Evolutionary conservation across 2,888 invertebrate genomes (phyloP).

Genomic region (Eristalis arbustorum): DNA sequence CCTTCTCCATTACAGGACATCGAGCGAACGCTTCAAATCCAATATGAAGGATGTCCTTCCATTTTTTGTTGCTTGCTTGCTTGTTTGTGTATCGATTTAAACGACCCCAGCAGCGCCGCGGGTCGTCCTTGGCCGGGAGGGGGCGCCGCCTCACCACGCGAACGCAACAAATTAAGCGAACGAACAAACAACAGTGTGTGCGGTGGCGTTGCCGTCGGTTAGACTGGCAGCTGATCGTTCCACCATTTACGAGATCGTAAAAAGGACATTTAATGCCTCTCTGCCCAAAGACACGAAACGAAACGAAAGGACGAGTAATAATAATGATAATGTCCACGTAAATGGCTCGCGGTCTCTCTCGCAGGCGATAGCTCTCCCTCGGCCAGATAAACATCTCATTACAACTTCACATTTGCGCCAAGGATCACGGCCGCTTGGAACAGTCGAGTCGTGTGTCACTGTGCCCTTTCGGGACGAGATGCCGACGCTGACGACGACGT

Average conservation of each 20-base stretch:
- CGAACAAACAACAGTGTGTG: not conserved
- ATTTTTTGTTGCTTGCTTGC: too few species aligned
- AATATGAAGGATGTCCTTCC: not conserved
- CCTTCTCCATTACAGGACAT: conserved; percentile 16
- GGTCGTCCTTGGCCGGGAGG: not conserved
- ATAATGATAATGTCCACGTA: conserved; percentile 58
- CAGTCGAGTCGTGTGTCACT: not conserved
- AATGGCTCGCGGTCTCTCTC: conserved; percentile 26
- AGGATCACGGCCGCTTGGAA: conserved; percentile 15
- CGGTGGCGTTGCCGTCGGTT: not conserved
- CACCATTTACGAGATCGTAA: conserved; percentile 63
- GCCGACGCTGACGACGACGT: conserved; percentile 13
- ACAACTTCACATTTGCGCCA: conserved; percentile 42
- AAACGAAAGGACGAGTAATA: conserved; percentile 40
- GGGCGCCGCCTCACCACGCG: not conserved
- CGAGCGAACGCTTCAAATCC: conserved; percentile 1
- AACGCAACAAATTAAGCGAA: conserved; percentile 38
- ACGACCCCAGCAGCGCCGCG: not conserved
- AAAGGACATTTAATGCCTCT: conserved; percentile 47
- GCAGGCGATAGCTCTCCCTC: not conserved
- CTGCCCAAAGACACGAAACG: conserved; percentile 11
- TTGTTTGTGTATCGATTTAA: not conserved
- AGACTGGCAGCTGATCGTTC: conserved; percentile 38
- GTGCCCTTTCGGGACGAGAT: not conserved
- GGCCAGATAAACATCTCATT: conserved; percentile 64